Percentiles rank a stretch among this genome's conserved stretches.
Conservation (phyloP, 1,140 invertebrate genomes). For the Venturia canescens region DNA sequence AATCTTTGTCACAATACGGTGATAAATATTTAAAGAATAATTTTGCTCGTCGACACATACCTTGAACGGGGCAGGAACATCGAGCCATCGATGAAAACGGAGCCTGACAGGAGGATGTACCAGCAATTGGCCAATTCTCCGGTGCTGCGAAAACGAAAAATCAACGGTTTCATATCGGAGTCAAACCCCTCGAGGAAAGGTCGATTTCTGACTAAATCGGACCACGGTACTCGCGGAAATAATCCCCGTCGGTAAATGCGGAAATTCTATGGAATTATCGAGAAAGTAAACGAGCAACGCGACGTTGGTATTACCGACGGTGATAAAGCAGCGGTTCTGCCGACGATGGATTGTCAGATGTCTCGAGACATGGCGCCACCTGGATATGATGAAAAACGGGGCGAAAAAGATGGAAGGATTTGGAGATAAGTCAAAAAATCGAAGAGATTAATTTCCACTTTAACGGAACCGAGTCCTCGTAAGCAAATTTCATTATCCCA, state of each 20-base stretch:
- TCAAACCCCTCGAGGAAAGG: too few species aligned
- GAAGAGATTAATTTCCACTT: too few species aligned
- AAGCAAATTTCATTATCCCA: too few species aligned
- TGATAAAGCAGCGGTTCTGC: neutral
- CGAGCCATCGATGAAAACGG: conserved; percentile 93
- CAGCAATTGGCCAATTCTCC: conserved; percentile 89
- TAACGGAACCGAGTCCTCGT: too few species aligned
- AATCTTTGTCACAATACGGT: neutral
- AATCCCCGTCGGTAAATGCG: neutral
- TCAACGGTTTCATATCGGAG: conserved; percentile 43
- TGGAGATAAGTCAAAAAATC: neutral
- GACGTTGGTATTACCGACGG: neutral
- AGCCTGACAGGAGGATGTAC: conserved; percentile 91
- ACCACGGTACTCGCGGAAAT: neutral
- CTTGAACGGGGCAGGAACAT: conserved; percentile 91
- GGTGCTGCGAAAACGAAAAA: conserved; percentile 79
- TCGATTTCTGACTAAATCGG: neutral
- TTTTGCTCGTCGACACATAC: conserved; percentile 75
- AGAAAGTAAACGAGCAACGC: neutral
- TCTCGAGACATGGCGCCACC: conserved; percentile 4
- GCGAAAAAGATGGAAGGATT: too few species aligned
- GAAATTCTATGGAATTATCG: neutral
- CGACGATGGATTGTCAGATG: neutral
- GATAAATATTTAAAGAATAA: neutral
- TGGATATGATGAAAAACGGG: neutral